Conservation (phyloP, 2,888 invertebrate species). For the Neoaliturus tenellus region DNA sequence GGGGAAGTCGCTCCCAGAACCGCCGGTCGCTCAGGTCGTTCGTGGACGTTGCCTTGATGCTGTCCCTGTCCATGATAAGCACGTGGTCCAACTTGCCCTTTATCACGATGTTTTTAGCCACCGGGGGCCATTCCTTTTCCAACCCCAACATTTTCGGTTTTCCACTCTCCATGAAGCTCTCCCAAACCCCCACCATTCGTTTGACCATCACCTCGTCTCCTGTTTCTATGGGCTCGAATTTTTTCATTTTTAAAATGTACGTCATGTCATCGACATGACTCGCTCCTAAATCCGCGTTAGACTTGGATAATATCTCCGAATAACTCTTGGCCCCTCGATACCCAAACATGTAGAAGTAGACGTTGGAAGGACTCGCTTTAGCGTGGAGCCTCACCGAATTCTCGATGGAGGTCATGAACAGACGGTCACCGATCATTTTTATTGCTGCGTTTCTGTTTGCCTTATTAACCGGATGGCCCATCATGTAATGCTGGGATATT, state of each 20-base stretch:
- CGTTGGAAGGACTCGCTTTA: not conserved
- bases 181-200: no score
- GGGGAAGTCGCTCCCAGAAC: no score
- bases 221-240: no score
- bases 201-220: no score
- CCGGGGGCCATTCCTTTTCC: no score
- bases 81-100: no score
- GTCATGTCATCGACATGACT: conserved; percentile 36
- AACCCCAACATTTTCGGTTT: no score
- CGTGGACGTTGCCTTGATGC: no score
- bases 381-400: conserved; percentile 10
- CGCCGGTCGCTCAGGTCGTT: no score
- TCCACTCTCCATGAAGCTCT: no score
- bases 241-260: not conserved
- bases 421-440: conserved; percentile 27
- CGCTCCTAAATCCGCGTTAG: not conserved
- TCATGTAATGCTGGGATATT: conserved; percentile 65
- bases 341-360: conserved; percentile 26
- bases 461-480: conserved; percentile 26
- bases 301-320: conserved; percentile 3
- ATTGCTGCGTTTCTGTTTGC: not conserved
- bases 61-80: no score
- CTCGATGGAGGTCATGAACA: not conserved
- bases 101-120: no score
- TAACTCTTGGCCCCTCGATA: not conserved